These are phyloP conservation scores for Mythimna loreyi DNA, from an alignment of 2,888 invertebrate species.

Conservation along the genomic window DNA sequence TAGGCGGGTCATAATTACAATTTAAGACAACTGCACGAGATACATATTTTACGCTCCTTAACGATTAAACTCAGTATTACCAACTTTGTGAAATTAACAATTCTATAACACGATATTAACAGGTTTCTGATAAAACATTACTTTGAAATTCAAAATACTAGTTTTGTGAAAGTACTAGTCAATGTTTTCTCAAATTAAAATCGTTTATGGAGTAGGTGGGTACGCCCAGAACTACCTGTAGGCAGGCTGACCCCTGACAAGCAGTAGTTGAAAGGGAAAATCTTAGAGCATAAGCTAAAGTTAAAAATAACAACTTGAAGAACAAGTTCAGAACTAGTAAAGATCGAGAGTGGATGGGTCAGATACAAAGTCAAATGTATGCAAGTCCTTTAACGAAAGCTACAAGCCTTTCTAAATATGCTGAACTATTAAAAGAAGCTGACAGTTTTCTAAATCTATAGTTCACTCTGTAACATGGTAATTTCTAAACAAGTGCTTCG, in stretches of 20 bases:
- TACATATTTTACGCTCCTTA: constrained; percentile 49
- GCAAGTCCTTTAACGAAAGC: constrained; percentile 49
- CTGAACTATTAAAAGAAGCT: constrained; percentile 45
- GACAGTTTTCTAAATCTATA: constrained; percentile 57
- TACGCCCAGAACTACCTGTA: constrained; percentile 43
- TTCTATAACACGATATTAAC: constrained; percentile 39
- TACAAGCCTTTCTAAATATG: constrained; percentile 60
- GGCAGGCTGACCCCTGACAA: constrained; percentile 58
- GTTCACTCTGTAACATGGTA: constrained; percentile 54
- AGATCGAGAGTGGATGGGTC: constrained; percentile 63
- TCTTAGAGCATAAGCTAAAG: constrained; percentile 50
- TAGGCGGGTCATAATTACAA: constrained; percentile 33
- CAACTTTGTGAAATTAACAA: constrained; percentile 43
- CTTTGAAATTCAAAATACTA: constrained; percentile 47
- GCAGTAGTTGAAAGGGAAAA: constrained; percentile 72
- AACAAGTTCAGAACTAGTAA: constrained; percentile 54
- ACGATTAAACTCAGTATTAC: constrained; percentile 28
- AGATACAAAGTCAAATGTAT: constrained; percentile 33
- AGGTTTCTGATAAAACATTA: constrained; percentile 42
- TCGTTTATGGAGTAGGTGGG: constrained; percentile 48
- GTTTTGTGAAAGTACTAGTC: constrained; percentile 54
- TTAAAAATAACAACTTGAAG: constrained; percentile 63
- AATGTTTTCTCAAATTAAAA: constrained; percentile 52
- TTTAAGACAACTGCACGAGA: constrained; percentile 45
- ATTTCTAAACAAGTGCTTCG: constrained; percentile 58